Conservation (phyloP, 2,888 invertebrate genomes). For the Aquatica leii region DNA sequence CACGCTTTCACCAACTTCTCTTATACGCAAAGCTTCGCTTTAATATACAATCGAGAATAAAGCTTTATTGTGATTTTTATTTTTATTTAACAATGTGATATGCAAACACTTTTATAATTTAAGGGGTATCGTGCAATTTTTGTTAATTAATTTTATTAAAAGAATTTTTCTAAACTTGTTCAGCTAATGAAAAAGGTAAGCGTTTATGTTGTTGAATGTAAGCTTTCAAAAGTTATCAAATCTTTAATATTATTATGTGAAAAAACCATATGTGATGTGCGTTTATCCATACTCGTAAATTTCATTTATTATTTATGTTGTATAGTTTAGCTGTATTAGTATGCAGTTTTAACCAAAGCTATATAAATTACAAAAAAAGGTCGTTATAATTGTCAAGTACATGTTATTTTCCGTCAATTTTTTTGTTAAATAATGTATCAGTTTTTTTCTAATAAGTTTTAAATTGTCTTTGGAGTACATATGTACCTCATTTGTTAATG, state of each 20-base stretch:
- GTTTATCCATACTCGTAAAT: constrained; percentile 8
- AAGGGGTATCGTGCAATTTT: constrained; percentile 15
- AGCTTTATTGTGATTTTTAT: constrained; percentile 2
- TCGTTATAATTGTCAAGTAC: background rate
- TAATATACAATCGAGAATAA: constrained; percentile 5
- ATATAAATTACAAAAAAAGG: no score
- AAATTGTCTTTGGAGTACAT: no score
- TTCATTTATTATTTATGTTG: constrained; percentile 7
- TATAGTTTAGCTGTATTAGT: background rate
- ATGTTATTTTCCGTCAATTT: no score
- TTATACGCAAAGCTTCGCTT: no score
- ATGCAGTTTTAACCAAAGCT: no score
- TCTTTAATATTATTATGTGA: background rate
- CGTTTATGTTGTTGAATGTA: background rate
- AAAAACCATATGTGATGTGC: background rate
- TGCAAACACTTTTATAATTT: constrained; percentile 7
- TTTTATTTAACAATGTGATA: constrained; percentile 20
- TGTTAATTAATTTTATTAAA: constrained; percentile 1
- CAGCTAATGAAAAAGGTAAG: constrained; percentile 34
- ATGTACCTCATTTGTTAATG: no score
- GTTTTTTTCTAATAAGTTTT: no score
- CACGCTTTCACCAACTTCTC: constrained; percentile 25
- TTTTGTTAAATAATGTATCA: no score
- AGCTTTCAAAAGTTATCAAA: background rate
- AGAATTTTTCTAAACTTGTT: no score